Evolutionary conservation across 2,113 vertebrate genomes (phyloP), one percentile per base, ranked within the genome.

Genomic region (Cololabis saira): DNA sequence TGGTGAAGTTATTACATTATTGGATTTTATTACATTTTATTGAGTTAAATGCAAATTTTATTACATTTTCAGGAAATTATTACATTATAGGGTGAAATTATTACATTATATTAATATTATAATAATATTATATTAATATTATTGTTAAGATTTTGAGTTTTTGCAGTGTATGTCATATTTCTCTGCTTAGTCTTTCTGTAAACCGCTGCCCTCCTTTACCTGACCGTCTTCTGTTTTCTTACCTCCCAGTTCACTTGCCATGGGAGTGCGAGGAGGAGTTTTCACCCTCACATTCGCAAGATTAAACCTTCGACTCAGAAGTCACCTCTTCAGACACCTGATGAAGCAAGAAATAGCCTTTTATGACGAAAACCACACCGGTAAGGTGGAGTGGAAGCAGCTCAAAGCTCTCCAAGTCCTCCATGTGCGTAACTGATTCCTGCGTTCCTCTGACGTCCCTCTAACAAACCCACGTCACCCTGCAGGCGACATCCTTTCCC

Each of bases 331-430:
- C 90, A 93, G 93, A 80, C 95, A 95, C 0, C 90, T 99, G 66
- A 94, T 98, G 84, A 88, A 78, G 12, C 97, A 99, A 88, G 97
- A 99, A 75, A 97, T 96, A 15, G 95, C 90, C 65, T 99, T 99
- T 91, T 99, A 96, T 81, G 97, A 99, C 7, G 92, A 96, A 70
- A 98, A 97, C 67, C 96, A 96, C 66, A 99, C 97, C 92, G 97
- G 97, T 98, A 66, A 83, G 86, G 78, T 27, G 5, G 3, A 3
- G 78, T 33, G 8, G 3, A 4, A 43, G 2, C 8, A 2, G 4
- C 15, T 1, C 13, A 16, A 22, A 4, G 27, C 2, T 5, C 19
- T 19, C 41, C n/a, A n/a, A 4, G 10, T 0, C 1, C 1, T 63
- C 13, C 1, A 17, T 22, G 1, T 12, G 0, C 4, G 24, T 24